Base-by-base conservation (phyloP, 2,113 vertebrate species). In the Ascaphus truei region DNA sequence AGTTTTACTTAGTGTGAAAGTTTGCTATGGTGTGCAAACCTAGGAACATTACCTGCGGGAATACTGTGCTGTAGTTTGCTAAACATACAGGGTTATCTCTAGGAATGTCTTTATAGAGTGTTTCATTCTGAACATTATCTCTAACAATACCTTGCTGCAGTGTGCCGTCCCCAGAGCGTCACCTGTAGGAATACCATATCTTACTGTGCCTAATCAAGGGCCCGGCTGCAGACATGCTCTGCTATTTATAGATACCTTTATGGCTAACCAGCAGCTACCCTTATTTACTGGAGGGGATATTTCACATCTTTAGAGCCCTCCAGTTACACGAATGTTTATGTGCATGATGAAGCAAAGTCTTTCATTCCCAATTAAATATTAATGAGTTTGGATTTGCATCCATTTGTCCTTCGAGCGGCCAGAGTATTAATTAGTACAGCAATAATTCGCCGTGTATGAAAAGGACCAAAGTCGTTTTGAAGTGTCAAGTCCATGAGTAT, bases 351-450 rank as follows among this genome's bases (percentile, higher is more conserved):
- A 68, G 65, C 65, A 23, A 27, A 68, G 65, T 16, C 65, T 67
- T 58, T 68, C 53, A 47, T 68, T 58, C 29, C 65, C 41, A 68
- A 68, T 68, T 68, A 68, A 68, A 68, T 58, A 68, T 68, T 58
- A 68, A 68, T 68, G 53, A 48, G 26, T 68, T 68, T 68, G 53
- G 65, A 68, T 68, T 57, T 68, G 53, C 52, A 57, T 56, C 63
- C 37, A 66, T 68, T 68, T 68, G 64, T 68, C 64, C 64, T 68
- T 31, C 26, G 52, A 68, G 65, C 52, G 65, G 53, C 65, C 39
- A n/a, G 53, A 68, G 45, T 68, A 68, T 68, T 68, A 68, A 68
- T 68, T 68, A 68, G 65, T 30, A 6, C 39, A 43, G 65, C 27
- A 58, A 57, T 68, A 33, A 68, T 31, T 43, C 10, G 37, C 52